Evolutionary conservation across 2,888 invertebrate genomes (phyloP), one percentile per base, ranked within the genome.

Genomic region (Orchestes rusci): DNA sequence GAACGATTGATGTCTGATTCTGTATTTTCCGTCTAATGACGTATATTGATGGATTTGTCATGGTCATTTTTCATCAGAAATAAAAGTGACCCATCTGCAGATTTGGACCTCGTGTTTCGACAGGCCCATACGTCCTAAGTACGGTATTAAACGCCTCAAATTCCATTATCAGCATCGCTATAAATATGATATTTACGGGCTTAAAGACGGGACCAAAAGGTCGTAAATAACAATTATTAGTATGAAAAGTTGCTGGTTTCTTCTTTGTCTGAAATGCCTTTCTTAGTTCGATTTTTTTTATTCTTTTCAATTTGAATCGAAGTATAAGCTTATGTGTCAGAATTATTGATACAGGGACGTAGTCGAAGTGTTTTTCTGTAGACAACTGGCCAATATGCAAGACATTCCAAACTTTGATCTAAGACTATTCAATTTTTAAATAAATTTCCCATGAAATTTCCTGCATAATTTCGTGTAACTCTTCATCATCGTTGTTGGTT

Each of bases 171-270:
- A 41, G 18, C 32, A n/a, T 19, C 17, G 47, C 48, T 10, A 51
- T 51, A 51, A 51, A 51, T 51, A 44, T 28, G 18, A 47, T 51
- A 51, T 51, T 51, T 51, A 51, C 41, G 51, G 51, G 47, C 48
- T 51, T 44, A 44, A 44, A 40, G 48, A 51, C 45, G 35, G 47
- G 36, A 33, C 48, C 42, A 35, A 43, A 47, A 35, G 35, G 39
- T 34, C 38, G 45, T 51, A 51, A 51, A 51, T 51, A 45, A 51
- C 51, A 51, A 51, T 51, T 51, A 51, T 51, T 51, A 48, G 41
- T 47, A 41, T 48, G 48, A 51, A 45, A 51, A 48, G 32, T 43
- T 27, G 44, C 42, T 46, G 45, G 41, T 45, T 44, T 41, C 17
- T 43, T 50, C 50, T 46, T 43, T 46, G 5, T 23, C 10, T 23